phyloP scores from a whole-genome alignment of 1,140 invertebrate genomes.

The Cydia splendana region DNA sequence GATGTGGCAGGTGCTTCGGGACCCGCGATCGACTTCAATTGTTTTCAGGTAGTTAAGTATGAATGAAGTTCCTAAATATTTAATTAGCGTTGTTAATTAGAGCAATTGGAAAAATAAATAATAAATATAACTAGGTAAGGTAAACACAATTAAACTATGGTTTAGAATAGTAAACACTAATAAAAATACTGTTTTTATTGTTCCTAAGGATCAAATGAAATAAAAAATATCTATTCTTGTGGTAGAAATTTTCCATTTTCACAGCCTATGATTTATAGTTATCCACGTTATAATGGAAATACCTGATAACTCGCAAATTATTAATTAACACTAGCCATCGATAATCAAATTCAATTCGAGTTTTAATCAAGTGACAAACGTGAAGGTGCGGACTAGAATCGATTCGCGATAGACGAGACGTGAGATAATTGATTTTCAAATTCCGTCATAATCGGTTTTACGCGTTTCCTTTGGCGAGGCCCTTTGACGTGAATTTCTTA shows the following conservation, averaged over 20 bases:
- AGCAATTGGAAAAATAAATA: neutral
- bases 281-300: neutral
- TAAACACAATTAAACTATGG: too few relatives aligned
- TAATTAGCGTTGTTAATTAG: neutral
- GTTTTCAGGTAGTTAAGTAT: conserved; percentile 5
- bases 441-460: conserved; percentile 67
- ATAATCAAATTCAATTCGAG: conserved; percentile 29
- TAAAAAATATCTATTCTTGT: too few relatives aligned
- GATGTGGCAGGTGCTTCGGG: conserved; percentile 59
- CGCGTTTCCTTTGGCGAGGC: conserved; percentile 35
- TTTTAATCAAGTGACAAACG: conserved; percentile 37
- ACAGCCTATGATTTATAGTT: neutral
- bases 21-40: conserved; percentile 26
- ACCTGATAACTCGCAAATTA: conserved; percentile 24
- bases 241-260: neutral
- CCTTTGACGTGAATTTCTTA: neutral
- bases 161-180: too few relatives aligned
- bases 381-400: conserved; percentile 73
- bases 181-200: too few relatives aligned
- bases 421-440: conserved; percentile 61
- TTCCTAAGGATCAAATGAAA: too few relatives aligned
- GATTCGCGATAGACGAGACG: conserved; percentile 69
- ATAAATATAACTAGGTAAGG: neutral
- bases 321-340: conserved; percentile 25
- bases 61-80: neutral